phyloP scores from a whole-genome alignment of 2,797 vertebrate species.

The Rachycentron canadum region DNA sequence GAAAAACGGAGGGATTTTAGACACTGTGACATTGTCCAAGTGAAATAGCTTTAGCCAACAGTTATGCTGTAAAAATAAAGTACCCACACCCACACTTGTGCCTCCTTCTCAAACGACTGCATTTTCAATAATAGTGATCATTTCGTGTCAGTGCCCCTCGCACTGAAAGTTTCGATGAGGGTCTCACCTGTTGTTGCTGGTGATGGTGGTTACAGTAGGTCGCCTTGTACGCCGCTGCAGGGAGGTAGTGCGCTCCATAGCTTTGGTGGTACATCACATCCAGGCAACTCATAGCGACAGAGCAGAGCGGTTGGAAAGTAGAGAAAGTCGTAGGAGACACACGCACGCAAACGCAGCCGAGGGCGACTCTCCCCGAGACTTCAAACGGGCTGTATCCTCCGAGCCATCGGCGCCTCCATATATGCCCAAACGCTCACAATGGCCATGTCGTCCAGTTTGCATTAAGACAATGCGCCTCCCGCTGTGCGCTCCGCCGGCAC shows the following conservation, averaged over 20 bases:
- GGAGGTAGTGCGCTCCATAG: conserved; percentile 91
- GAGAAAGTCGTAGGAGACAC: conserved; percentile 47
- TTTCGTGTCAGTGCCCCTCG: not conserved
- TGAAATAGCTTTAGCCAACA: not conserved
- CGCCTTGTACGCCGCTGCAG: conserved; percentile 87
- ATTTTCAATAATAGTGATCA: not conserved
- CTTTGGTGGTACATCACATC: conserved; percentile 96
- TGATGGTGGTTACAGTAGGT: conserved; percentile 86
- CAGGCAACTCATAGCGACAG: conserved; percentile 94
- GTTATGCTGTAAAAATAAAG: not conserved
- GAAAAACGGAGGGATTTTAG: not conserved
- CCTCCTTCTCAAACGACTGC: not conserved
- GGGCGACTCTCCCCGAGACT: conserved; percentile 64
- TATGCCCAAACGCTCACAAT: conserved; percentile 86
- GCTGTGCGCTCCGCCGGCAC: conserved; percentile 78
- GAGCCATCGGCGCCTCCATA: conserved; percentile 80
- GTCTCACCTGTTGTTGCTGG: conserved; percentile 90
- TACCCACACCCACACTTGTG: not conserved
- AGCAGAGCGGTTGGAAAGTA: conserved; percentile 55
- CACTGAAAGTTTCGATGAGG: not conserved
- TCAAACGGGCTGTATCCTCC: conserved; percentile 76
- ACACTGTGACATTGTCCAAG: not conserved
- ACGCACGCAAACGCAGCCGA: conserved; percentile 47
- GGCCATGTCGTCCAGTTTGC: conserved; percentile 84
- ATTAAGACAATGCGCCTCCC: conserved; percentile 86